phyloP scores from a whole-genome alignment of 2,888 invertebrate species.

The Melanargia galathea region DNA sequence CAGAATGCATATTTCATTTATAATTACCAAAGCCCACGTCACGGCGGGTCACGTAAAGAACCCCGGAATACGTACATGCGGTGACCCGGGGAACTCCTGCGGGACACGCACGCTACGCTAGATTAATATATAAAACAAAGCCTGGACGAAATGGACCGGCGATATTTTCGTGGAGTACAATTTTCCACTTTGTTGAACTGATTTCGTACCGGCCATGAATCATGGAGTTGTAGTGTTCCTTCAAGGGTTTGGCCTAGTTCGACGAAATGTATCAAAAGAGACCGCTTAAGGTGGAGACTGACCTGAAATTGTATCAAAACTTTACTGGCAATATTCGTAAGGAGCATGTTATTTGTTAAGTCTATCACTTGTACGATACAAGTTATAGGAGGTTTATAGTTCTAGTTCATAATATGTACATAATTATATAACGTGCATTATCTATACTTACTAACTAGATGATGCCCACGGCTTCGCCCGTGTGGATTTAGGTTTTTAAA shows the following conservation, averaged over 20 bases:
- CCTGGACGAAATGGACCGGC: constrained; percentile 33
- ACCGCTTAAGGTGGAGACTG: neutral
- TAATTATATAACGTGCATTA: no score
- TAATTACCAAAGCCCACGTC: constrained; percentile 53
- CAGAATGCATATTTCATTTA: constrained; percentile 48
- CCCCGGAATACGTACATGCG: constrained; percentile 49
- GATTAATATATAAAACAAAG: constrained; percentile 49
- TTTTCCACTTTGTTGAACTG: constrained; percentile 18
- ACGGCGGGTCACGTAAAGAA: constrained; percentile 51
- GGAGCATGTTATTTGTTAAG: no score
- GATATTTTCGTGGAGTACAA: constrained; percentile 26
- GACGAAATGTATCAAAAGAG: neutral
- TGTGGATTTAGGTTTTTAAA: no score
- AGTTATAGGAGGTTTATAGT: no score
- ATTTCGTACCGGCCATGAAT: constrained; percentile 10
- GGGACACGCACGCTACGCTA: constrained; percentile 46
- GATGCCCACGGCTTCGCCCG: no score
- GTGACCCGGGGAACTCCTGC: constrained; percentile 49
- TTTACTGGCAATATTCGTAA: no score
- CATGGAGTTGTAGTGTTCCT: neutral
- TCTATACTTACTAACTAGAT: no score
- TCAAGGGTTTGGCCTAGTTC: neutral
- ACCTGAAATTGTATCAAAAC: no score
- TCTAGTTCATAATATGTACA: no score
- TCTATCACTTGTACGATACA: no score